These are phyloP conservation scores for Odontamblyopus lacepedii DNA, from an alignment of 2,797 vertebrate genomes.

Conservation along the genomic window DNA sequence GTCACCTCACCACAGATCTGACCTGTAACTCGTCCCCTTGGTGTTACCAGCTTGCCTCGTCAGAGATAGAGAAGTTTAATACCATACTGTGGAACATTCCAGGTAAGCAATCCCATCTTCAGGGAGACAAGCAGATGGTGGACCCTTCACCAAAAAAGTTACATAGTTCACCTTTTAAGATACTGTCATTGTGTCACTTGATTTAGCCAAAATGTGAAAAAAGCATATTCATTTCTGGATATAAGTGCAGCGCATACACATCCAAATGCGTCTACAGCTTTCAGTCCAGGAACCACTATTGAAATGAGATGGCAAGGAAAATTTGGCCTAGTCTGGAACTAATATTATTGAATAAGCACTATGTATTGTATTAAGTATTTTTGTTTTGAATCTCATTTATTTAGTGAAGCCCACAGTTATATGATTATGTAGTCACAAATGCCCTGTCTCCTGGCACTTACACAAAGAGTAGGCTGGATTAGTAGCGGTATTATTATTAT, in stretches of 20 bases:
- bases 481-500: neutral
- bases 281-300: neutral
- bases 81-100: too few relatives aligned
- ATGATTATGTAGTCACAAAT: neutral
- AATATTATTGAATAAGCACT: neutral
- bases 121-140: too few relatives aligned
- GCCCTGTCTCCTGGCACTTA: neutral
- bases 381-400: neutral
- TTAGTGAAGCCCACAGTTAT: neutral
- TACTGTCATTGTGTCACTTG: neutral
- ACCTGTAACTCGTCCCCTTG: too few relatives aligned
- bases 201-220: neutral
- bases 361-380: too few relatives aligned
- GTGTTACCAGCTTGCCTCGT: too few relatives aligned
- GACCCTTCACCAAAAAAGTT: too few relatives aligned
- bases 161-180: neutral
- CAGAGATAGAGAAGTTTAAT: too few relatives aligned
- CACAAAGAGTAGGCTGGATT: neutral
- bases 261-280: neutral
- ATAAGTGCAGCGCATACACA: neutral
- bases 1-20: too few relatives aligned
- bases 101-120: too few relatives aligned
- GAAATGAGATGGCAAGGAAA: neutral
- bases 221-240: neutral
- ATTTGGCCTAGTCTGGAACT: neutral